phyloP scores from a whole-genome alignment of 2,113 vertebrate species.

The Trematomus loennbergii region DNA sequence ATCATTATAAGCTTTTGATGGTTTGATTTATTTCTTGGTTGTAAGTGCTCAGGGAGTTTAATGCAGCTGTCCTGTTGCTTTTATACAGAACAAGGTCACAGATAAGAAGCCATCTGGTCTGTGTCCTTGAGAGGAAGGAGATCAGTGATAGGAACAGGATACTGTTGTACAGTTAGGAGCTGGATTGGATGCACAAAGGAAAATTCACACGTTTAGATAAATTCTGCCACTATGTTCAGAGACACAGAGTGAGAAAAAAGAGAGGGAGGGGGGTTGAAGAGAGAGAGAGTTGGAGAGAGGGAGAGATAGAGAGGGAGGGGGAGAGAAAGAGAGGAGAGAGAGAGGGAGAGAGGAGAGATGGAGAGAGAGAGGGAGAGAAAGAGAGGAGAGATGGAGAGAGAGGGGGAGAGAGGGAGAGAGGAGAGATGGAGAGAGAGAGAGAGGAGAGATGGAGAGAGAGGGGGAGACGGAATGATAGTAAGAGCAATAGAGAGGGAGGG shows the following conservation, averaged over 20 bases:
- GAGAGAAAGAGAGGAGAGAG: too few species aligned
- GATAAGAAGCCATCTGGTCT: slow-evolving; percentile 64
- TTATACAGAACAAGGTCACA: slow-evolving; percentile 56
- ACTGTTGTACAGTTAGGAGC: background rate
- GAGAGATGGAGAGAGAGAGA: slow-evolving; percentile 17
- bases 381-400: background rate
- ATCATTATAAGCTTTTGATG: background rate
- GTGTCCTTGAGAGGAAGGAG: slow-evolving; percentile 40
- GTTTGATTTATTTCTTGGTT: slow-evolving; percentile 10
- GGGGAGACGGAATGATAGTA: too few species aligned
- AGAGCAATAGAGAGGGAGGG: too few species aligned
- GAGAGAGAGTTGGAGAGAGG: slow-evolving; percentile 19
- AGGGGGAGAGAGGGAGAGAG: background rate
- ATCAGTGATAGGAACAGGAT: slow-evolving; percentile 24
- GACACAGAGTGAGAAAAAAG: slow-evolving; percentile 6
- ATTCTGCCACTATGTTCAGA: background rate
- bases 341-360: too few species aligned
- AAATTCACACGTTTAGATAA: background rate
- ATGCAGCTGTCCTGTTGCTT: slow-evolving; percentile 29
- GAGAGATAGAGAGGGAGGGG: slow-evolving; percentile 9
- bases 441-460: background rate
- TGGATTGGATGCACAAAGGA: slow-evolving; percentile 6
- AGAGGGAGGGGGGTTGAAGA: slow-evolving; percentile 16
- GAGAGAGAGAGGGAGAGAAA: background rate
- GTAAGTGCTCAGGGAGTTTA: slow-evolving; percentile 4